Evolutionary conservation across 2,113 vertebrate species (phyloP).

Genomic region (Amia ocellicauda): DNA sequence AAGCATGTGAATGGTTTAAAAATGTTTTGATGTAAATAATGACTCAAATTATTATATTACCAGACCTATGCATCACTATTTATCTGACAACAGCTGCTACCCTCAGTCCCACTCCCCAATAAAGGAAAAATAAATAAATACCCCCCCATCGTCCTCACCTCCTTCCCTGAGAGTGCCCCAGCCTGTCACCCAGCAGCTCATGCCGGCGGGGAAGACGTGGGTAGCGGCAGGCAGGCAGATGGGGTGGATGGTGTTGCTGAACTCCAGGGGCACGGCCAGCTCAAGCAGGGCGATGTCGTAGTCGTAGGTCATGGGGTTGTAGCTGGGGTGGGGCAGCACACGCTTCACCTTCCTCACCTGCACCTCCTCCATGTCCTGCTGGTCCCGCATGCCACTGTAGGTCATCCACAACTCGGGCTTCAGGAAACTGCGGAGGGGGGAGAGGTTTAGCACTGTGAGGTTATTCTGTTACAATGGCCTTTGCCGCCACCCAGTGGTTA

Average conservation of each 20-base stretch:
- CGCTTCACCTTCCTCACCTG: constrained; percentile 44
- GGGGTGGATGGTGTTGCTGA: constrained; percentile 62
- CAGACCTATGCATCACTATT: no score
- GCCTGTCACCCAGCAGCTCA: constrained; percentile 67
- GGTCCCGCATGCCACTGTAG: constrained; percentile 82
- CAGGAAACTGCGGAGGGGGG: constrained; percentile 55
- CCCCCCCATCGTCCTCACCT: no score
- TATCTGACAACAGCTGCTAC: no score
- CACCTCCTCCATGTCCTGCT: constrained; percentile 36
- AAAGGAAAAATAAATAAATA: no score
- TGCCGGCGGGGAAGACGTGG: constrained; percentile 66
- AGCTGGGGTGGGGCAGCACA: constrained; percentile 58
- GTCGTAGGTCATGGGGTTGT: constrained; percentile 60
- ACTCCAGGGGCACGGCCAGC: constrained; percentile 57
- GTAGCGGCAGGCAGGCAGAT: constrained; percentile 65
- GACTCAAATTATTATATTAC: no score
- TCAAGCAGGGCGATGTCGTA: constrained; percentile 71
- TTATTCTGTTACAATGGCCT: no score
- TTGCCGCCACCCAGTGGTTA: no score
- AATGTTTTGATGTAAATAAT: no score
- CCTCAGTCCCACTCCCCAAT: no score
- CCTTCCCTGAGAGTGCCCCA: constrained; percentile 63
- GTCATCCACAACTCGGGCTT: constrained; percentile 65
- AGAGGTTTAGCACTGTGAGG: not conserved
- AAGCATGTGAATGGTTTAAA: no score